phyloP scores from a whole-genome alignment of 2,797 vertebrate genomes.

The Rachycentron canadum region DNA sequence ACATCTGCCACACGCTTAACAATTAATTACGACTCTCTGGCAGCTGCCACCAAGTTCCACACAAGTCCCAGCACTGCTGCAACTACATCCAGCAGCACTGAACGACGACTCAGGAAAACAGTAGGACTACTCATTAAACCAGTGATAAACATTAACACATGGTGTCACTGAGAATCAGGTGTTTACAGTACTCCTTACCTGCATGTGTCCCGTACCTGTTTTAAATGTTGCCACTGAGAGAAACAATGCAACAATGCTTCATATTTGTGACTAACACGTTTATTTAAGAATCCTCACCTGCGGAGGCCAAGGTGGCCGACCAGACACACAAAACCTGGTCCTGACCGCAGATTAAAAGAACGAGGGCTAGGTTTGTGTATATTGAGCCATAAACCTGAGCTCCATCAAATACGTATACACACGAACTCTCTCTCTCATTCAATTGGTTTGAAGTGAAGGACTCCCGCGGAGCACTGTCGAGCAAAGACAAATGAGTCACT shows the following conservation, averaged over 20 bases:
- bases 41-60: slow-evolving; percentile 1
- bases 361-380: background rate
- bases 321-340: background rate
- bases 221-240: background rate
- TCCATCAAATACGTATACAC: background rate
- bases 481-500: slow-evolving; percentile 11
- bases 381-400: background rate
- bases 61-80: background rate
- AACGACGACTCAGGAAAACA: background rate
- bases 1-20: slow-evolving; percentile 1
- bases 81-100: slow-evolving; percentile 3
- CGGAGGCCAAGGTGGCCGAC: background rate
- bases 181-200: background rate
- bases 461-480: background rate
- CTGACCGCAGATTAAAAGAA: background rate
- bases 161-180: background rate
- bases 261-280: background rate
- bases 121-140: background rate
- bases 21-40: slow-evolving; percentile 6
- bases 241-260: background rate
- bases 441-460: slow-evolving; percentile 11
- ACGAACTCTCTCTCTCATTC: background rate
- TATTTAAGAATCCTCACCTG: background rate
- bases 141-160: background rate
- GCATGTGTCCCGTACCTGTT: background rate